These are phyloP conservation scores for Philopotamus ludificatus DNA, from an alignment of 1,140 invertebrate species.

Conservation along the genomic window DNA sequence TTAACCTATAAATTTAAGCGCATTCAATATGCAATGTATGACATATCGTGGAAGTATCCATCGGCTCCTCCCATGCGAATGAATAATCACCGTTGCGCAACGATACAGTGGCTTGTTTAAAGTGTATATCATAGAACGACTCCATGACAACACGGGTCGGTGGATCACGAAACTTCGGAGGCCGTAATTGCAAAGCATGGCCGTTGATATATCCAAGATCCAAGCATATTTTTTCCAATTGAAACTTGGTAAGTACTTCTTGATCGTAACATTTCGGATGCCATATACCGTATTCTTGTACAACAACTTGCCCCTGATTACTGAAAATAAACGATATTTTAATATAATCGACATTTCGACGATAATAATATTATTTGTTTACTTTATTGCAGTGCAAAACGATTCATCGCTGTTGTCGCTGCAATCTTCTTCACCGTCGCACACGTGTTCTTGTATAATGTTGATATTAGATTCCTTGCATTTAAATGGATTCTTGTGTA, in stretches of 20 bases:
- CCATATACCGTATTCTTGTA: conserved; percentile 59
- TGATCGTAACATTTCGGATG: conserved; percentile 58
- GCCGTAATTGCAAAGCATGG: conserved; percentile 25
- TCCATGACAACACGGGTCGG: conserved; percentile 27
- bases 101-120: conserved; percentile 18
- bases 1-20: conserved; percentile 3
- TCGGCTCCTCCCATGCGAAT: conserved; percentile 13
- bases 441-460: conserved; percentile 68
- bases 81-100: conserved; percentile 25
- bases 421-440: conserved; percentile 70
- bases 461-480: conserved; percentile 52
- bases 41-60: conserved; percentile 16
- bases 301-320: conserved; percentile 56
- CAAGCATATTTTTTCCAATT: conserved; percentile 35
- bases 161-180: background rate
- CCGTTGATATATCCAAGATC: conserved; percentile 29
- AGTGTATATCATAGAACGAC: conserved; percentile 33
- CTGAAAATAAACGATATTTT: conserved; percentile 45
- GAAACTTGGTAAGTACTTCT: conserved; percentile 22
- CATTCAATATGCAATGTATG: conserved; percentile 36
- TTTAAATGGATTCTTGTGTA: conserved; percentile 46
- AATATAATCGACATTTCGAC: background rate
- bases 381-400: conserved; percentile 46
- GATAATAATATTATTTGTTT: background rate
- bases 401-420: conserved; percentile 68